Evolutionary conservation across 1,140 invertebrate species (phyloP), one percentile per base, ranked within the genome.

Genomic region (Polypedilum vanderplanki): DNA sequence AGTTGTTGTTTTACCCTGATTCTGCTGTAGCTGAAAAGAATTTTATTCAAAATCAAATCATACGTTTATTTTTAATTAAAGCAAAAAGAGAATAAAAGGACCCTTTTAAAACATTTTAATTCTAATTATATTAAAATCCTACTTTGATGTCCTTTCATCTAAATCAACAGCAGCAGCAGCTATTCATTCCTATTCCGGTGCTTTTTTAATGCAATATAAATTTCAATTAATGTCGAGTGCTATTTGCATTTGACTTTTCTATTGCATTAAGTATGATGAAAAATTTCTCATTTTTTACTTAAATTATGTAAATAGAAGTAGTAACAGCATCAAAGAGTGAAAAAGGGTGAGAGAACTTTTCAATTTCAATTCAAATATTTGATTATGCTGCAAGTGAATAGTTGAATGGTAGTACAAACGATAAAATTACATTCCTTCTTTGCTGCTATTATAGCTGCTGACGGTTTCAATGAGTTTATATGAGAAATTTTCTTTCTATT

Each of bases 1-100:
- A 22, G 77, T 82, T 57, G 73, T 79, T 46, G 77, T 76, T 78
- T 64, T 67, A 40, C 10, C n/a, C 75, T 57, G 74, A 73, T 73
- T 40, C 73, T 74, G 65, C 10, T 73, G 40, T 18, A 33, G 65
- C 17, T 64, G 73, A 12, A 12, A 12, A 22, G n/a, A 41, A 22
- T 75, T 22, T 75, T 73, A 15, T 75, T 75, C 2, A 17, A 57
- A 57, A 57, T 57, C 8, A 57, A 57, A 57, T 9, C n/a, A 15
- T 1, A 57, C 10, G 3, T 57, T 57, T 9, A 57, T 33, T 33
- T 33, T 33, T 33, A 33, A 33, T 33, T 33, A 5, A 57, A 57
- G 10, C 8, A 57, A 17, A 57, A 57, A 57, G 46, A 1, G 46
- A 57, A 57, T 57, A 15, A 5, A 33, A 33, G 24, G 24, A 33